phyloP scores from a whole-genome alignment of 1,140 invertebrate species.

The Rhyacophila brunnea region DNA sequence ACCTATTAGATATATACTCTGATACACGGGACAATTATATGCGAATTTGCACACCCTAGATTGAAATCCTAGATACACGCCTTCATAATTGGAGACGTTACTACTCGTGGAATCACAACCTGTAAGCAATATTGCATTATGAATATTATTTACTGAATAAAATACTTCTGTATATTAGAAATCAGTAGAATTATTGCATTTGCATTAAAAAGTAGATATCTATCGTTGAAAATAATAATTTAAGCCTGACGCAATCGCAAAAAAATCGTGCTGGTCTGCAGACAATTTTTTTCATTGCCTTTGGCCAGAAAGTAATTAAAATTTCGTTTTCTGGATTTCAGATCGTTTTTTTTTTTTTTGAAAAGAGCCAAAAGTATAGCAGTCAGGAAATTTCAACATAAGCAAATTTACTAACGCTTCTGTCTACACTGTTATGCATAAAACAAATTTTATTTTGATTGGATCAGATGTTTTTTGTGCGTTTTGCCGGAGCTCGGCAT shows the following conservation, averaged over 20 bases:
- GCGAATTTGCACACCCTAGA: too few species aligned
- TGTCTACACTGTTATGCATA: conserved; percentile 6
- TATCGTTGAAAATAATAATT: conserved; percentile 18
- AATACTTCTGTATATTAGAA: too few species aligned
- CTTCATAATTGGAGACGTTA: too few species aligned
- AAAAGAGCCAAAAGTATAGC: conserved; percentile 11
- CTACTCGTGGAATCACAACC: too few species aligned
- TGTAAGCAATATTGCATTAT: too few species aligned
- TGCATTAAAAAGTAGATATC: too few species aligned
- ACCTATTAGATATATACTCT: too few species aligned
- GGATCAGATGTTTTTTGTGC: conserved; percentile 6
- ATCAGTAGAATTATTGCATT: too few species aligned
- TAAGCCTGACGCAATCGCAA: background rate
- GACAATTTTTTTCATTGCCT: conserved; percentile 32
- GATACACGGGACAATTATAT: too few species aligned
- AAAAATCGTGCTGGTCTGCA: conserved; percentile 18
- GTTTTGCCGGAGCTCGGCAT: background rate
- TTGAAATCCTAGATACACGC: too few species aligned
- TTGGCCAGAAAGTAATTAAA: conserved; percentile 32
- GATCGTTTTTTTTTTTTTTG: conserved; percentile 27
- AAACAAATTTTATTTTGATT: conserved; percentile 18
- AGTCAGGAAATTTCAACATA: conserved; percentile 3
- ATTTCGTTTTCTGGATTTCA: conserved; percentile 30
- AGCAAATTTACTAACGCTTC: background rate
- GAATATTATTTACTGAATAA: too few species aligned